Evolutionary conservation across 2,113 vertebrate genomes (phyloP).

Genomic region (Pachycephala philippinensis): DNA sequence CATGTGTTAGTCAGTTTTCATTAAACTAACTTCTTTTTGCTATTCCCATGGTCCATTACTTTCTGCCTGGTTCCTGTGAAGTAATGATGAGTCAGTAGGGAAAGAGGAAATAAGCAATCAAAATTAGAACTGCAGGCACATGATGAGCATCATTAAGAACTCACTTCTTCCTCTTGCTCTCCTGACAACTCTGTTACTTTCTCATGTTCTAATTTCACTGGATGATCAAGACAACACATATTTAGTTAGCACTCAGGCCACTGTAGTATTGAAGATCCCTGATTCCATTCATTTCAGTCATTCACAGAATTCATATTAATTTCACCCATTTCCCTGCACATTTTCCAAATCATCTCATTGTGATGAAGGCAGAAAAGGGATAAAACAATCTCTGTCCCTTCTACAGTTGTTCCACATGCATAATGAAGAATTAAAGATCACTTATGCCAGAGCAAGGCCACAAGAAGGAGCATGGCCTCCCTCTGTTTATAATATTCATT

Average conservation of each 20-base stretch:
- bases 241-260: not conserved
- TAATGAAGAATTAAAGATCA: not conserved
- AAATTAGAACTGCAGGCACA: slow-evolving; percentile 2
- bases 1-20: not conserved
- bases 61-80: not conserved
- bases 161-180: not conserved
- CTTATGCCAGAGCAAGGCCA: not conserved
- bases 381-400: not conserved
- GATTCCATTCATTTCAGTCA: not conserved
- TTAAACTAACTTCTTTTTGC: slow-evolving; percentile 8
- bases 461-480: not conserved
- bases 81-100: not conserved
- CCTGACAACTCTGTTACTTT: not conserved
- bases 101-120: slow-evolving; percentile 20
- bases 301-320: not conserved
- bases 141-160: not conserved
- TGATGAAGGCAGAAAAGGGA: not conserved
- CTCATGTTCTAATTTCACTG: not conserved
- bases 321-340: not conserved
- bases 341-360: not conserved
- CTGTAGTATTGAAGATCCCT: not conserved
- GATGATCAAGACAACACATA: not conserved
- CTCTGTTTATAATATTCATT: not conserved
- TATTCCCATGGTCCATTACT: slow-evolving; percentile 4
- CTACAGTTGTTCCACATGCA: not conserved